Evolutionary conservation across 1,140 invertebrate species (phyloP), one percentile per base, ranked within the genome.

Genomic region (Drosophila pruinosa): DNA sequence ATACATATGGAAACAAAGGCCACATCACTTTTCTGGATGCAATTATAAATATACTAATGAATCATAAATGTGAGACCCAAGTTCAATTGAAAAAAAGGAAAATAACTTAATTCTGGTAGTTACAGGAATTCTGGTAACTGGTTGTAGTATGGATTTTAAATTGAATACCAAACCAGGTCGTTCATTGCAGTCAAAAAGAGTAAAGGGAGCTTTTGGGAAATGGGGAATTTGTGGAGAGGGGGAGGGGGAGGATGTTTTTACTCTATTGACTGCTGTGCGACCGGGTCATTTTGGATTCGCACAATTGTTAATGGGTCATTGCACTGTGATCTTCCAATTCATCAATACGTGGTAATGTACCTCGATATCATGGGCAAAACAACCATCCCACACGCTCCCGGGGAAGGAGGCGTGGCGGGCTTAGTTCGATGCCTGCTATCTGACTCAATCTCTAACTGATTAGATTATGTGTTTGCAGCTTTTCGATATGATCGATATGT

Each of bases 381-480:
- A 6, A 15, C 6, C 4, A 10, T 10, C 31, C 41, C 41, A 22
- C 19, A 43, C 8, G 17, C 34, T n/a, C 10, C 21, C 41, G 5
- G 21, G 4, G 10, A 22, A 8, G 10, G 41, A 12, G 10, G n/a
- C 3, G 3, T 8, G 7, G 12, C 14, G n/a, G 1, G 12, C 22
- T 10, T 41, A 15, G 57, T 57, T 69, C 62, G 17, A 67, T 72
- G 82, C 82, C 82, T 88, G 71, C 74, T 86, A 88, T 88, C 82
- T 69, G 82, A 82, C 82, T 86, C 82, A 47, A 75, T 86, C 81
- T 86, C 82, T 69, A 81, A 88, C 83, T 88, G 82, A 88, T 86
- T 81, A 69, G 68, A 77, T 36, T 21, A 22, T 36, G 12, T 34
- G 21, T 12, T 31, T 47, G 45, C 12, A 28, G 36, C 22, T 12